Base-by-base conservation (phyloP, 2,797 vertebrate genomes). In the Micromesistius poutassou region DNA sequence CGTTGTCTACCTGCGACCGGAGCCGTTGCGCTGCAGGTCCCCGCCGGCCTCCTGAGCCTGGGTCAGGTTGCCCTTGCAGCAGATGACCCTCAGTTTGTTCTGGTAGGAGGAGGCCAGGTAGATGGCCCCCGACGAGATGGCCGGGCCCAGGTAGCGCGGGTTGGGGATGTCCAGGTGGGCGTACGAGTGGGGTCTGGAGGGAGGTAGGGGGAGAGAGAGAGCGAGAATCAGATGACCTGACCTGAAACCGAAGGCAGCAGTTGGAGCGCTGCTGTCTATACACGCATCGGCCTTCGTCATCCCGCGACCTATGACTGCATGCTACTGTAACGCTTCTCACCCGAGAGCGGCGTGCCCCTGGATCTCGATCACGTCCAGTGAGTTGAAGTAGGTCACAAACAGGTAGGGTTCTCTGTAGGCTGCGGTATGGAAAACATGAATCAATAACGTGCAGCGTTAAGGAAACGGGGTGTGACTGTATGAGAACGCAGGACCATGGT, bases 301-400 rank as follows among this genome's bases (percentile, higher is more conserved):
- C 40, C 12, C 12, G 4, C 4, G 40, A 14, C 12, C 12, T 42
- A 42, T 38, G 40, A 42, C 40, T 4, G 2, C 55, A 62, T 3
- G 6, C 22, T 62, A 62, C 55, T n/a, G n/a, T 25, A 30, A 36
- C 4, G 3, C 40, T 42, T 82, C 94, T 95, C 91, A 99, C 98
- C 98, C 96, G 14, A 98, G 90, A 76, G 97, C 94, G 85, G 96
- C 93, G 33, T 98, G 96, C 77, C 96, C 96, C 92, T 98, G 97
- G 89, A 99, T 96, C 92, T 99, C 98, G 9, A 99, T 97, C 72
- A 99, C 98, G 84, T 99, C 98, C 78, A 99, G 94, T 83, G 98
- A 99, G 92, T 98, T 99, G 93, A 99, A 98, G 92, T 99, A 97
- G 79, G 97, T 99, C 93, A 99, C 97, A 86, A 99, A 99, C 84